Evolutionary conservation across 2,888 invertebrate genomes (phyloP).

Genomic region (Nesidiocoris tenuis): DNA sequence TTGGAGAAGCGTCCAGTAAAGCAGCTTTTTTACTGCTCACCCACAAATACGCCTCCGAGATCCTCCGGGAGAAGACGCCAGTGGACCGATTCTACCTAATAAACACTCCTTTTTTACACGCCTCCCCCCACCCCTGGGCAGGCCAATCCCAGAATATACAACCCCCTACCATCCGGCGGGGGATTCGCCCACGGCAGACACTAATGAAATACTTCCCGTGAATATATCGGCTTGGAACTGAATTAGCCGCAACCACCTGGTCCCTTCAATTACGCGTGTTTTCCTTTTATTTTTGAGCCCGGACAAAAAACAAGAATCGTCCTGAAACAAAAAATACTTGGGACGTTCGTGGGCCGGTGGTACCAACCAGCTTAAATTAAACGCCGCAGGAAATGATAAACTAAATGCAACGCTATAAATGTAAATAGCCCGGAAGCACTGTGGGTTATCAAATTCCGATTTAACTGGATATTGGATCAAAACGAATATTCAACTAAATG

Average conservation of each 20-base stretch:
- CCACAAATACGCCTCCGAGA: neutral
- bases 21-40: slow-evolving; percentile 23
- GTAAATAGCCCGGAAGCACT: too few relatives aligned
- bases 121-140: neutral
- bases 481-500: too few relatives aligned
- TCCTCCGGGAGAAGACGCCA: neutral
- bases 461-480: too few relatives aligned
- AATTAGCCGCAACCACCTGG: neutral
- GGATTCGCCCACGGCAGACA: neutral
- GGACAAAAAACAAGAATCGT: too few relatives aligned
- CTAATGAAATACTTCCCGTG: neutral
- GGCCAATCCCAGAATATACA: neutral
- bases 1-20: slow-evolving; percentile 25
- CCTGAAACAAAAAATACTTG: too few relatives aligned
- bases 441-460: too few relatives aligned
- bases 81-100: slow-evolving; percentile 5
- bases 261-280: neutral
- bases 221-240: neutral
- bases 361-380: too few relatives aligned
- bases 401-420: too few relatives aligned
- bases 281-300: too few relatives aligned
- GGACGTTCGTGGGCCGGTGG: too few relatives aligned
- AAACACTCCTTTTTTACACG: slow-evolving; percentile 27
- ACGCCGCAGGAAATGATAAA: too few relatives aligned
- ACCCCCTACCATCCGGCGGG: neutral